A percentile compares a stretch with the other conserved stretches of the same genome.
These are phyloP conservation scores for Vulpes lagopus DNA, from an alignment of 2,113 vertebrate species.

Conservation along the genomic window DNA sequence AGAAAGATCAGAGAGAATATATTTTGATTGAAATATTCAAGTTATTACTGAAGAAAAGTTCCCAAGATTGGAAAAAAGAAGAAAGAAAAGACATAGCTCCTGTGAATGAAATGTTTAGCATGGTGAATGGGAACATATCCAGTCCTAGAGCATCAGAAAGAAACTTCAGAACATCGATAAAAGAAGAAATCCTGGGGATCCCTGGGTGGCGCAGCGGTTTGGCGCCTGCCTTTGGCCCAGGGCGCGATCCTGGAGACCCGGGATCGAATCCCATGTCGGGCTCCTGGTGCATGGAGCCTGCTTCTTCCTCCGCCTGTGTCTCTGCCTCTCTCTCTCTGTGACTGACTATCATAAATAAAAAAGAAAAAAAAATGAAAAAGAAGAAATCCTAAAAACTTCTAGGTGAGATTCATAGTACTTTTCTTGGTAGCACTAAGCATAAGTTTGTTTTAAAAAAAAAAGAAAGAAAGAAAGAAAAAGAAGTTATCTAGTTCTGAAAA, in stretches of 20 bases:
- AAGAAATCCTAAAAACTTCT: slow-evolving; percentile 10
- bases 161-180: background rate
- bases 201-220: too few relatives aligned
- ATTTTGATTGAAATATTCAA: slow-evolving; percentile 47
- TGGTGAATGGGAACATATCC: background rate
- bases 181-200: slow-evolving; percentile 19
- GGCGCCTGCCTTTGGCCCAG: too few relatives aligned
- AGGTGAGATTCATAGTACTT: background rate
- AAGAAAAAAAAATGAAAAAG: too few relatives aligned
- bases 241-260: too few relatives aligned
- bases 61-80: slow-evolving; percentile 16
- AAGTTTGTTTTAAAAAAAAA: background rate
- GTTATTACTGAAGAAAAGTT: background rate
- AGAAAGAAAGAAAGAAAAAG: background rate
- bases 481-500: background rate
- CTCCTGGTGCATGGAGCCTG: too few relatives aligned
- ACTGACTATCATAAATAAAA: too few relatives aligned
- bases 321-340: too few relatives aligned
- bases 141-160: background rate
- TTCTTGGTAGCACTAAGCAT: background rate
- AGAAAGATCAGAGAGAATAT: background rate
- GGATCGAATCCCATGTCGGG: too few relatives aligned
- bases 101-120: slow-evolving; percentile 19
- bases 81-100: background rate
- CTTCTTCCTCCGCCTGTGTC: too few relatives aligned